Evolutionary conservation across 2,797 vertebrate genomes (phyloP).

Genomic region (Lophotriccus pileatus): DNA sequence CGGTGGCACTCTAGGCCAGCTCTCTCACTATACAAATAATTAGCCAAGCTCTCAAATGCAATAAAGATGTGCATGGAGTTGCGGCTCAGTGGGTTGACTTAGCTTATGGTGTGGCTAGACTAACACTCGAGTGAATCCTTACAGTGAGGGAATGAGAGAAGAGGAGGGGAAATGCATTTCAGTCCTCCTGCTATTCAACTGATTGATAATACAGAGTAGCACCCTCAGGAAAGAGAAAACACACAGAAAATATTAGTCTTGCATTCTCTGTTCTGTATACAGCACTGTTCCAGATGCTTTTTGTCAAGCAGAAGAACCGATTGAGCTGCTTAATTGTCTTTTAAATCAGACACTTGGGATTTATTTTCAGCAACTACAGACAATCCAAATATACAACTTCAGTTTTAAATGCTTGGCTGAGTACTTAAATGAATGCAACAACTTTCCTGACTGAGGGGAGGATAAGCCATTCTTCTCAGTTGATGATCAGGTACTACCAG

Average conservation of each 20-base stretch:
- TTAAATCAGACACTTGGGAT: neutral
- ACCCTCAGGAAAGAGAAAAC: neutral
- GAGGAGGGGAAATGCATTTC: neutral
- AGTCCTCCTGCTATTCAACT: neutral
- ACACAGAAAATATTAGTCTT: neutral
- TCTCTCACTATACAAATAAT: neutral
- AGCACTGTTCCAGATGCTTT: neutral
- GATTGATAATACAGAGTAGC: neutral
- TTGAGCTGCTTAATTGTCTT: neutral
- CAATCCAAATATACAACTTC: neutral
- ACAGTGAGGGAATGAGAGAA: neutral
- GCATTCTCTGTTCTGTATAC: neutral
- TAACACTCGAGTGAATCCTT: neutral
- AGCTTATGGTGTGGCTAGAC: fast-evolving
- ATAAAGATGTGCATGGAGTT: neutral
- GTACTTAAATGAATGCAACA: neutral
- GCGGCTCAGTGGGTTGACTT: neutral
- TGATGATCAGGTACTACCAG: neutral
- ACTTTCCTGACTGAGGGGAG: neutral
- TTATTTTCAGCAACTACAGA: neutral
- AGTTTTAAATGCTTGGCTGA: neutral
- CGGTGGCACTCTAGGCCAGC: neutral
- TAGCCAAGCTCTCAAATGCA: neutral
- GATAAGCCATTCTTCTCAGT: neutral
- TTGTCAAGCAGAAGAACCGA: neutral